phyloP scores from a whole-genome alignment of 2,888 invertebrate genomes.

The Phanerotoma sp. region DNA sequence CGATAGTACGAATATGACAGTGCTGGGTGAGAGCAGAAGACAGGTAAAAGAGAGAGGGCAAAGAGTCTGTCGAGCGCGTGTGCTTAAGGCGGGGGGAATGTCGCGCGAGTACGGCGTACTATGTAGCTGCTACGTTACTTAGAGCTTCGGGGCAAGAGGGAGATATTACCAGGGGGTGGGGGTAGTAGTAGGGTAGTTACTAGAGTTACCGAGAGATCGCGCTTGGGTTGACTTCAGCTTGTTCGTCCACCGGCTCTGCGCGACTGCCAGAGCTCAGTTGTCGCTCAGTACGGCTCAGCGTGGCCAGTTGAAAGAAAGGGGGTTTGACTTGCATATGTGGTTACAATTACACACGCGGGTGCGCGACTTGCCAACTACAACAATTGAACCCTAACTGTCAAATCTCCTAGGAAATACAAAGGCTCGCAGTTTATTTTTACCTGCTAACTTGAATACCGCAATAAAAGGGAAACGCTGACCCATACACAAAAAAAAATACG shows the following conservation, averaged over 20 bases:
- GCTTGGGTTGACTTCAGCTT: slow-evolving; percentile 57
- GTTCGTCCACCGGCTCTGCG: slow-evolving; percentile 53
- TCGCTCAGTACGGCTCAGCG: slow-evolving; percentile 59
- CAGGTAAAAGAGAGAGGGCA: neutral
- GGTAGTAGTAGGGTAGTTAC: slow-evolving; percentile 51
- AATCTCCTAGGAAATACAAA: neutral
- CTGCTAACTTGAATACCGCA: slow-evolving; percentile 11
- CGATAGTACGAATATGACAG: neutral
- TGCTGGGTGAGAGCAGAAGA: neutral
- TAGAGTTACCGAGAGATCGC: slow-evolving; percentile 61
- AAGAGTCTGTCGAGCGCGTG: neutral
- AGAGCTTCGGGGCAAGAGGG: slow-evolving; percentile 53
- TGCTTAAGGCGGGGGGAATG: neutral
- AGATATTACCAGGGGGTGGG: slow-evolving; percentile 50
- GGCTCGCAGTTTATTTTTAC: slow-evolving; percentile 2
- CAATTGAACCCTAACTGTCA: slow-evolving; percentile 5
- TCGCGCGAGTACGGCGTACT: neutral
- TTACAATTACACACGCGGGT: slow-evolving; percentile 35
- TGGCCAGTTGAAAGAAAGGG: slow-evolving; percentile 55
- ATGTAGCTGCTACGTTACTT: slow-evolving; percentile 6
- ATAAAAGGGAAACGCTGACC: slow-evolving; percentile 15
- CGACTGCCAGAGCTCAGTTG: slow-evolving; percentile 61
- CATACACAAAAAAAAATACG: slow-evolving; percentile 7
- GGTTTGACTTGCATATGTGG: slow-evolving; percentile 42
- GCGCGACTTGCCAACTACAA: slow-evolving; percentile 32